phyloP scores from a whole-genome alignment of 1,140 invertebrate genomes.

The Lamellibrachia luymesi region DNA sequence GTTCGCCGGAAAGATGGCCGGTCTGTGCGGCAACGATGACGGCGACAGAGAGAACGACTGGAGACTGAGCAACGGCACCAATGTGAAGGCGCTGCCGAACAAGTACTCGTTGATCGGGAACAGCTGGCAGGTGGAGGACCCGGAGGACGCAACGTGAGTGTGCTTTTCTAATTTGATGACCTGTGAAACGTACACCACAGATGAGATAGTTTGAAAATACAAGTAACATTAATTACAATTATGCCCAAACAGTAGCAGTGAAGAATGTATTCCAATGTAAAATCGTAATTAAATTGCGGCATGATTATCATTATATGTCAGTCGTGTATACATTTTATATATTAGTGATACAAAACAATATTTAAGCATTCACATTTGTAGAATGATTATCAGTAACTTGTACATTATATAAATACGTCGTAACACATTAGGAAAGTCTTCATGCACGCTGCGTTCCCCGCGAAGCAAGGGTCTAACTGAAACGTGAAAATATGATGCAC shows the following conservation, averaged over 20 bases:
- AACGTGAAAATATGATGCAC: neutral
- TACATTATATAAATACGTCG: neutral
- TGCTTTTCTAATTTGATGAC: neutral
- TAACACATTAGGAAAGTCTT: neutral
- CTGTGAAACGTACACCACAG: neutral
- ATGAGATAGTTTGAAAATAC: neutral
- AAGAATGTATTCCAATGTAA: too few species aligned
- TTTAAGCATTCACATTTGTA: neutral
- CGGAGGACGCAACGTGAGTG: neutral
- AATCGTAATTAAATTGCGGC: too few species aligned
- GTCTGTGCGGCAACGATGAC: conserved; percentile 18
- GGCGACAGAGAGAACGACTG: conserved; percentile 11
- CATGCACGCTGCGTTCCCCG: neutral
- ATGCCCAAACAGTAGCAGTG: too few species aligned
- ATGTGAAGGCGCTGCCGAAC: neutral
- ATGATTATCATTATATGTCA: too few species aligned
- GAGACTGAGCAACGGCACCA: neutral
- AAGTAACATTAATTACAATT: too few species aligned
- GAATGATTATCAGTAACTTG: neutral
- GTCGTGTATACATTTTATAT: too few species aligned
- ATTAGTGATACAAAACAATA: too few species aligned
- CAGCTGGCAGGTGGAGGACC: conserved; percentile 19
- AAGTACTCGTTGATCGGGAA: neutral
- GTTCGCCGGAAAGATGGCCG: neutral
- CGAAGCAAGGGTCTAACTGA: too few species aligned